Conservation (phyloP, 2,888 invertebrate species). For the Megaustenia siamemsis region DNA sequence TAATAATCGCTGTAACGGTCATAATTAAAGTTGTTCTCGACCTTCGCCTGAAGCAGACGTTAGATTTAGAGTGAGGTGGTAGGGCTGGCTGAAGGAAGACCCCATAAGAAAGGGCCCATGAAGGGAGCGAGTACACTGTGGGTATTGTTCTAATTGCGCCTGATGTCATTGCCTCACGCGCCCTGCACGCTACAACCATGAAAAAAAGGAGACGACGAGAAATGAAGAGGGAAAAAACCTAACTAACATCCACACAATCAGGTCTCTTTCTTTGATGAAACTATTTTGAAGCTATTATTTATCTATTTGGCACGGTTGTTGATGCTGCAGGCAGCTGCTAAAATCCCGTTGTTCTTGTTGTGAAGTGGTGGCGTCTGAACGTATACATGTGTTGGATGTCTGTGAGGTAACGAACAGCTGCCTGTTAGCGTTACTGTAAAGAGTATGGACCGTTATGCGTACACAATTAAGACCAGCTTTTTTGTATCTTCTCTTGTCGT, state of each 20-base stretch:
- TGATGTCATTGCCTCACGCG: conserved; percentile 43
- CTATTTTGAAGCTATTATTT: conserved; percentile 52
- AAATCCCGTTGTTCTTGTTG: conserved; percentile 45
- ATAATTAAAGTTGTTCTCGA: conserved; percentile 51
- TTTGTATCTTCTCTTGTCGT: conserved; percentile 41
- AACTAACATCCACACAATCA: conserved; percentile 33
- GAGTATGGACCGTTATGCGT: conserved; percentile 37
- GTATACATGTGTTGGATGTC: conserved; percentile 39
- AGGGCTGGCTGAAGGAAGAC: conserved; percentile 19
- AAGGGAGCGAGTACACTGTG: conserved; percentile 32
- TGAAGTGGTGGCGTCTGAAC: conserved; percentile 41
- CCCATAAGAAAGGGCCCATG: conserved; percentile 7
- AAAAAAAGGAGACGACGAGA: not conserved
- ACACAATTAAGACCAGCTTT: conserved; percentile 48
- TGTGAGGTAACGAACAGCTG: conserved; percentile 47
- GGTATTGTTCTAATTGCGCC: conserved; percentile 41
- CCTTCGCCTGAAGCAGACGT: conserved; percentile 19
- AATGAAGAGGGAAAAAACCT: conserved; percentile 13
- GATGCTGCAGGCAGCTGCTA: conserved; percentile 47
- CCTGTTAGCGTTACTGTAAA: conserved; percentile 17
- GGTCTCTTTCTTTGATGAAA: conserved; percentile 40
- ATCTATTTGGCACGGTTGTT: conserved; percentile 53
- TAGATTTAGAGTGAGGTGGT: conserved; percentile 26
- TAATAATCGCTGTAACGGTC: conserved; percentile 53
- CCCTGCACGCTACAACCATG: conserved; percentile 10